Conservation (phyloP, 2,797 vertebrate species). For the Enteromius unitaeniatus region DNA sequence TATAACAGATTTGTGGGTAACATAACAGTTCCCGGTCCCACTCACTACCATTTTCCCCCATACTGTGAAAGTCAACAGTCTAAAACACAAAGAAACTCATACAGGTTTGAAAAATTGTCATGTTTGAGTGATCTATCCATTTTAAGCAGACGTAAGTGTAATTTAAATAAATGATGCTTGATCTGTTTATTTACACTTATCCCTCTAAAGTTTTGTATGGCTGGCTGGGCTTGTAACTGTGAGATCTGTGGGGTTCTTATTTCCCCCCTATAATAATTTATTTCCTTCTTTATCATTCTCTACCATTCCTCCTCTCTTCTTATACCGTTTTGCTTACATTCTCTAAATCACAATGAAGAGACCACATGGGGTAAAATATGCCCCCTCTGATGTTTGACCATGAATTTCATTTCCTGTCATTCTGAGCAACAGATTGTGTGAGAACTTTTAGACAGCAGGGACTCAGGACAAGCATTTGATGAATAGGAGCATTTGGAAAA, state of each 20-base stretch:
- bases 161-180: conserved; percentile 7
- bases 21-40: background rate
- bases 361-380: conserved; percentile 53
- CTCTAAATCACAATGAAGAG: conserved; percentile 44
- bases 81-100: background rate
- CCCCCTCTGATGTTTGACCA: conserved; percentile 55
- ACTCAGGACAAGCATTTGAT: conserved; percentile 47
- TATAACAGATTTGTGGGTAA: background rate
- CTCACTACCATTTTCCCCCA: background rate
- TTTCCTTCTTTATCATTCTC: conserved; percentile 14
- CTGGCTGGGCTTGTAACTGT: conserved; percentile 12
- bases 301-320: background rate
- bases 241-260: conserved; percentile 37
- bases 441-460: conserved; percentile 47
- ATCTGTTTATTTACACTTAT: conserved; percentile 39
- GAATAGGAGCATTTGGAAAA: conserved; percentile 44
- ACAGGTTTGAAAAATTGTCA: background rate
- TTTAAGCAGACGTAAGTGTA: background rate
- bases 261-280: conserved; percentile 28
- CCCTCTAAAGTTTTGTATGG: conserved; percentile 19
- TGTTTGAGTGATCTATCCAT: background rate
- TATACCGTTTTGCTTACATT: conserved; percentile 5
- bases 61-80: background rate
- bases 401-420: conserved; percentile 54
- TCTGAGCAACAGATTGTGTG: conserved; percentile 50